Evolutionary conservation across 1,140 invertebrate species (phyloP).

Genomic region (Leguminivora glycinivorella): DNA sequence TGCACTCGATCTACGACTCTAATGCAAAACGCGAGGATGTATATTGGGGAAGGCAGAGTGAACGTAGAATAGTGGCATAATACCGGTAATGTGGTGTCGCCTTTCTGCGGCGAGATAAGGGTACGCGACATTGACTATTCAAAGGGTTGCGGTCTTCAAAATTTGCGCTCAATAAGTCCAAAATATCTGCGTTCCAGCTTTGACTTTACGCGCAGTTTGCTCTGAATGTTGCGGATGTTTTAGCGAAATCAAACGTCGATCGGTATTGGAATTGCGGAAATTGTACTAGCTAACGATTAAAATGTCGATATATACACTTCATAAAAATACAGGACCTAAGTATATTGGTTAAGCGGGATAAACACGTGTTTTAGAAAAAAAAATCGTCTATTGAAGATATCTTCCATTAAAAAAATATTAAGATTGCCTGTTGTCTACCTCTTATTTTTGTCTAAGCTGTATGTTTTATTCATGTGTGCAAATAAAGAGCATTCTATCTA

Average conservation of each 20-base stretch:
- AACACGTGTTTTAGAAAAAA: too few species aligned
- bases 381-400: too few species aligned
- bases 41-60: conserved; percentile 43
- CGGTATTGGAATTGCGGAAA: conserved; percentile 43
- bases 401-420: too few species aligned
- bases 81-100: conserved; percentile 78
- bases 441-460: too few species aligned
- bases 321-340: too few species aligned
- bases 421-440: too few species aligned
- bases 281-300: background rate
- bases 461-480: too few species aligned
- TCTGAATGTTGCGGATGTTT: conserved; percentile 35
- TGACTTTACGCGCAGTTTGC: conserved; percentile 56
- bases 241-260: conserved; percentile 34
- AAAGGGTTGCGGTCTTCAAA: conserved; percentile 78
- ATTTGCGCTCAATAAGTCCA: conserved; percentile 77
- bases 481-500: too few species aligned
- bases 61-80: conserved; percentile 58
- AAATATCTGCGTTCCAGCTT: conserved; percentile 66
- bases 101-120: conserved; percentile 78
- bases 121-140: conserved; percentile 78
- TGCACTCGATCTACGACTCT: conserved; percentile 62
- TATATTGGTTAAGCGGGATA: too few species aligned
- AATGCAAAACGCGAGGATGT: conserved; percentile 49
- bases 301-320: too few species aligned